Base-by-base conservation (phyloP, 2,888 invertebrate genomes). In the Mechanitis mazaeus region DNA sequence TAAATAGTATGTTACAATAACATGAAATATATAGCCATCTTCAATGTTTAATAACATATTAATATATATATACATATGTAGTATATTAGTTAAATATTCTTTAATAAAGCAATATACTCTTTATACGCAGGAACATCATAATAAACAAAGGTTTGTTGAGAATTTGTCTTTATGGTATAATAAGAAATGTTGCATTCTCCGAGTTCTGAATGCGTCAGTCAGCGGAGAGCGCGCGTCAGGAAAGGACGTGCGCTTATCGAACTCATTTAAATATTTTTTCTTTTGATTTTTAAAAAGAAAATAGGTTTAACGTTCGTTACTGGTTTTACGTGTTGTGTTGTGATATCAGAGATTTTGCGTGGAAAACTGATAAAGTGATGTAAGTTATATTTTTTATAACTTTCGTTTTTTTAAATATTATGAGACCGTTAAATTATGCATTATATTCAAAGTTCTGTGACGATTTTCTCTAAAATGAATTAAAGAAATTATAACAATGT, bases 211-310 rank as follows among this genome's bases (percentile, higher is more conserved):
- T 63, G 59, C 58, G 66, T 64, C 74, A 78, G 77, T 77, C 69
- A 66, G 65, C 70, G 65, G 71, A 71, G 71, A 74, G 75, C 74
- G 75, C 76, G 76, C 73, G 67, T 66, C 63, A 57, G 68, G 57
- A 63, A 60, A 56, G 63, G 62, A 68, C 71, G 75, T 71, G 76
- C 72, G 71, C 71, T 65, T 67, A 66, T 67, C 69, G 67, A 68
- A 61, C 60, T 50, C 38, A 61, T 62, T 62, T 65, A 67, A 70
- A 70, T 67, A 69, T 69, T 64, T 64, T 67, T 66, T 61, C 61
- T 65, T 69, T 67, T 64, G 50, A 55, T 35, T 45, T 12, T 45
- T 45, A 53, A 64, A 68, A 64, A 64, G 60, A 59, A 67, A 68
- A 68, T 65, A 65, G 64, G 61, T 67, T 67, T 69, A 66, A 59